Evolutionary conservation across 2,113 vertebrate genomes (phyloP), one percentile per base, ranked within the genome.

Genomic region (Mustela lutreola): DNA sequence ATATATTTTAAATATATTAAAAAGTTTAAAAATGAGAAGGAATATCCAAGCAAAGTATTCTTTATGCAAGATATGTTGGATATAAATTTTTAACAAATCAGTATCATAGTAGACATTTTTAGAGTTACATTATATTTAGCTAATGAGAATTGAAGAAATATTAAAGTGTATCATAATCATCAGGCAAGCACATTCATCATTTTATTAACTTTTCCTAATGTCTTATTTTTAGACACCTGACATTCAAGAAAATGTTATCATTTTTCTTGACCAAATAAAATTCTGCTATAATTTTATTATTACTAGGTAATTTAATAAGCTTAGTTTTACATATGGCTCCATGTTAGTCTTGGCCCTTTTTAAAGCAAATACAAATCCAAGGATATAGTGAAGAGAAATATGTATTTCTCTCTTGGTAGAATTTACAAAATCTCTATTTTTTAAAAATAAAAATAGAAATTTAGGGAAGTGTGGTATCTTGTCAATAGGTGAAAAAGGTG

Each of bases 131-230:
- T 97, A 71, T 76, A 97, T 81, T 92, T 91, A 91, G 73, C 50
- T 95, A 94, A 96, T 96, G 91, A 96, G 79, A 96, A 89, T 10
- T 95, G 70, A 76, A 94, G 95, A 98, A 97, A 98, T 94, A 84
- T 95, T 96, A 96, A 96, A 94, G 71, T 85, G 42, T 39, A 56
- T 83, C 65, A 90, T 92, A 88, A 95, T 85, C 84, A 96, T 91
- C 89, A 97, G 45, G 76, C 36, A 88, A 86, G 91, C 42, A 89
- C 80, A 97, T 94, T 86, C 18, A 96, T 92, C 83, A 95, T 88
- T 86, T 82, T 76, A 84, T 56, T 88, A 96, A 85, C 24, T 96
- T 96, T 78, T 84, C 75, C 65, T 90, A 91, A 39, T 56, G 65
- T 48, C 65, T 94, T 88, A 92, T 58, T 96, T 94, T 97, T 80